Evolutionary conservation across 2,888 invertebrate species (phyloP), one percentile per base, ranked within the genome.

Genomic region (Maniola hyperantus): DNA sequence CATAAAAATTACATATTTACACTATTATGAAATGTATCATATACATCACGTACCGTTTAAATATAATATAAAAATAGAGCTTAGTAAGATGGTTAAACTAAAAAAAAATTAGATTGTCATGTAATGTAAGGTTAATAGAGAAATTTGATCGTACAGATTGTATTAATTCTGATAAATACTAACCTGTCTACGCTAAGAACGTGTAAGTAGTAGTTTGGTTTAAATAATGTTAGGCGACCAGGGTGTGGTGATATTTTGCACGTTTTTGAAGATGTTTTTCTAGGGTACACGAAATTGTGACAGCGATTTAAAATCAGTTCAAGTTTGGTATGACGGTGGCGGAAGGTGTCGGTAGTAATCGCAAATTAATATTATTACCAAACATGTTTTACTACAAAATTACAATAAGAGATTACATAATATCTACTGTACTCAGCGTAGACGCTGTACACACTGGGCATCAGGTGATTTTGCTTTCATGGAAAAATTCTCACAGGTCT

Each of bases 181-280:
- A 87, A 87, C 83, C 84, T 87, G 84, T 81, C 74, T 87, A 87
- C 80, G 79, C 76, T 88, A 87, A 87, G 85, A 83, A 82, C 84
- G 85, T 88, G 86, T 87, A 83, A 81, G 89, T 89, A 89, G 85
- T 83, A 85, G 88, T 85, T 90, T 85, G 89, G 87, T 88, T 88
- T 90, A 91, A 87, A 88, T 90, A 90, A 89, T 84, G 88, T 89
- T 92, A 92, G 91, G 92, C 82, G 91, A 92, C 92, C 92, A 92
- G 92, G 92, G 92, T 92, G 92, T 87, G 92, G 91, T 91, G 92
- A 91, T 92, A 92, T 91, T 91, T 91, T 91, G 91, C 90, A 91
- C 88, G 91, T 91, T 92, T 92, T 91, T 91, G 91, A 91, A 88
- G 87, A 91, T 90, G 90, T 92, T 90, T 91, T 92, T 89, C 88